A percentile compares a stretch with the other conserved stretches of the same genome.
Conservation (phyloP, 1,140 invertebrate genomes). For the Drosophila funebris region DNA sequence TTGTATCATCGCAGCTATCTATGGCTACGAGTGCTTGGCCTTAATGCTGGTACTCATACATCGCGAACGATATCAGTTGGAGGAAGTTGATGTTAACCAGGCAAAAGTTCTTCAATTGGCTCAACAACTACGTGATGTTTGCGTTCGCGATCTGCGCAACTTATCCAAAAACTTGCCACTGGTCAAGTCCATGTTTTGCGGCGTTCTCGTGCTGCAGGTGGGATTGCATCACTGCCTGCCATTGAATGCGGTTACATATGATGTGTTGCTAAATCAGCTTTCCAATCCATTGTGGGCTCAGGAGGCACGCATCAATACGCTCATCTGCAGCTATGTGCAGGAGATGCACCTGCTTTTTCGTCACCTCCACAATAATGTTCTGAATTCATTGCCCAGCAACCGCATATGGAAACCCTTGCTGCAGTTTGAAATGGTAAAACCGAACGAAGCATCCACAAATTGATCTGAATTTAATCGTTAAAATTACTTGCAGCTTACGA, state of each 20-base stretch:
- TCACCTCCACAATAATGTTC: conserved; percentile 8
- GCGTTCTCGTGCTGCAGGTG: conserved; percentile 32
- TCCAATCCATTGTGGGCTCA: not conserved
- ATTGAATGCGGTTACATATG: conserved; percentile 28
- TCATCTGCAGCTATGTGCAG: conserved; percentile 1
- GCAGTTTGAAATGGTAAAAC: conserved; percentile 43
- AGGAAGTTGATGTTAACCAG: not conserved
- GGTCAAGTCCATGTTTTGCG: conserved; percentile 40
- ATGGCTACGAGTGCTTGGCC: conserved; percentile 59
- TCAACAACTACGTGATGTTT: conserved; percentile 29
- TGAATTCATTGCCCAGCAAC: conserved; percentile 31
- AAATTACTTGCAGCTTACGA: not conserved
- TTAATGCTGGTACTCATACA: conserved; percentile 34
- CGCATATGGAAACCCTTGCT: conserved; percentile 55
- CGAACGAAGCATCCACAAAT: not conserved
- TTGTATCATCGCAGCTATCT: conserved; percentile 17
- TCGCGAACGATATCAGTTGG: not conserved
- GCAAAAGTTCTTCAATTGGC: conserved; percentile 7
- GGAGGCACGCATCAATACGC: not conserved
- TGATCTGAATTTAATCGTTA: not conserved
- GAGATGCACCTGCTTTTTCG: conserved; percentile 50
- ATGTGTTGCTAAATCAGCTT: conserved; percentile 20
- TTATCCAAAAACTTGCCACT: conserved; percentile 4
- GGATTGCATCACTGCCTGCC: conserved; percentile 1
- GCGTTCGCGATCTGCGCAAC: conserved; percentile 12